Evolutionary conservation across 2,797 vertebrate species (phyloP), one percentile per base, ranked within the genome.

Genomic region (Spatula clypeata): DNA sequence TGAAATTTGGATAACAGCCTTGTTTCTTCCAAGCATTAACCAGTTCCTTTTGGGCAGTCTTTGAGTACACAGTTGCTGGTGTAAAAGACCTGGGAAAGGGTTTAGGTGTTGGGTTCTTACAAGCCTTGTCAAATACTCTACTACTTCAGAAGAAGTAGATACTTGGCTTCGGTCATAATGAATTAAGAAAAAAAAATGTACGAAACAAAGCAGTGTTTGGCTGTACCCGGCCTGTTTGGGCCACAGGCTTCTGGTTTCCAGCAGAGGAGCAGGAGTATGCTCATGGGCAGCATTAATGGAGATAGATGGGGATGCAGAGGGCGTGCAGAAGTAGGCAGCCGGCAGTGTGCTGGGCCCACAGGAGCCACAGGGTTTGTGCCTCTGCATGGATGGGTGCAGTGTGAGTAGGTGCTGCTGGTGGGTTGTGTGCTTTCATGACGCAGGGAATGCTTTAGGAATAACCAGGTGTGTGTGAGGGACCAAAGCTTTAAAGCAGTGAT

Each of bases 1-100:
- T 80, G 74, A 96, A 94, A 70, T 94, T 86, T 95, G 95, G 76
- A 47, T 86, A 95, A 84, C 60, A 94, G 90, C 83, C 79, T 93
- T 2, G 13, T 85, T 92, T 94, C 70, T 88, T 82, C 66, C 67
- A 70, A 67, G 92, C 31, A 3, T 90, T 94, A 88, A 72, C 7
- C 2, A 53, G 62, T 94, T 90, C 60, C 21, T 90, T 47, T 76
- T 88, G 76, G 42, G 62, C 23, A 26, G 27, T 66, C 70, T 93
- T 76, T 36, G 67, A 76, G 64, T 58, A 62, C 45, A 10, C 61
- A 42, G 27, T 88, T 75, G 34, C n/a, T 84, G 38, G 58, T 72
- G 16, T 91, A 84, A 95, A 91, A 90, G 73, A 31, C 72, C 42
- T 72, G 34, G 83, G 47, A 70, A 36, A 69, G 61, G 34, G 72